These are phyloP conservation scores for Todiramphus saurophagus DNA, from an alignment of 2,113 vertebrate species.

Conservation along the genomic window DNA sequence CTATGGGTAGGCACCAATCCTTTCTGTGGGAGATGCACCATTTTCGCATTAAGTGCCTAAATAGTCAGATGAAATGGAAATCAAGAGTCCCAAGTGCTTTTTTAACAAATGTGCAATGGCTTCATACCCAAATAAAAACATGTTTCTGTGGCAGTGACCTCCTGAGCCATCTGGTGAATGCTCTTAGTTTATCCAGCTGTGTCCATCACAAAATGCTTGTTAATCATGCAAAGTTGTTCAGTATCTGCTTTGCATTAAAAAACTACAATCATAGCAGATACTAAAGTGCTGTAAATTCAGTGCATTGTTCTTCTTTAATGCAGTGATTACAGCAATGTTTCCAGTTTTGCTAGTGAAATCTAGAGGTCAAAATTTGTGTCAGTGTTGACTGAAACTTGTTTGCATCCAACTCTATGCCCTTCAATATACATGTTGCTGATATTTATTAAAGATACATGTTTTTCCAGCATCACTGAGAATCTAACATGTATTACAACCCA, in stretches of 20 bases:
- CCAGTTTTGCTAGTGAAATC: background rate
- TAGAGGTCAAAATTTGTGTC: background rate
- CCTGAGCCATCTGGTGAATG: background rate
- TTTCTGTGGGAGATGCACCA: background rate
- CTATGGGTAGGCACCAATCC: background rate
- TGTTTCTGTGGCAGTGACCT: background rate
- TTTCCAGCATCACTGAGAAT: background rate
- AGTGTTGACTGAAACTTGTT: background rate
- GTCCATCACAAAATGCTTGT: background rate
- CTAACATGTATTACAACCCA: background rate
- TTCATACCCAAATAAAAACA: constrained; percentile 24
- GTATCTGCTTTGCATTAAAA: constrained; percentile 22
- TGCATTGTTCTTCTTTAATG: background rate
- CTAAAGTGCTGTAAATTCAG: background rate
- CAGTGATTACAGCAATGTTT: background rate
- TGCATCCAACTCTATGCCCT: background rate
- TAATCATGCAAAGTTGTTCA: constrained; percentile 15
- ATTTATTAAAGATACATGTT: background rate
- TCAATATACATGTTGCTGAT: background rate
- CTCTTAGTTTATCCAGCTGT: constrained; percentile 42
- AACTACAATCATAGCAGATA: background rate
- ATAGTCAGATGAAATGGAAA: background rate
- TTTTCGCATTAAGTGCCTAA: background rate
- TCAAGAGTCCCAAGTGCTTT: background rate
- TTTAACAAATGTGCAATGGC: background rate